Percentiles rank a stretch among this genome's conserved stretches.
These are phyloP conservation scores for Axis porcinus DNA, from an alignment of 2,113 vertebrate genomes.

Conservation along the genomic window DNA sequence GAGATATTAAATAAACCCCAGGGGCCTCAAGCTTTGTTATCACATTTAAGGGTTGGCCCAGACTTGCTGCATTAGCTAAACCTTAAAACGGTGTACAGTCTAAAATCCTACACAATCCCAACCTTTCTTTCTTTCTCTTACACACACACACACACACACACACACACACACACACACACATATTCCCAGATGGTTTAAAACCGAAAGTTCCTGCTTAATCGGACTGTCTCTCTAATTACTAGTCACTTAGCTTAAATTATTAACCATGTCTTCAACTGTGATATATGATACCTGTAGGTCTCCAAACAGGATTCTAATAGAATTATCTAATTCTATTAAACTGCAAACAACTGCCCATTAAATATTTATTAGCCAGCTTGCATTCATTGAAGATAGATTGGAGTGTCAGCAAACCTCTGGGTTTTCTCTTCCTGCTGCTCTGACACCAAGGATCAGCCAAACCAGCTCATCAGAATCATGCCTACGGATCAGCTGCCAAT, in stretches of 20 bases:
- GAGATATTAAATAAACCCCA: conserved; percentile 82
- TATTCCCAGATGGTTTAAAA: conserved; percentile 62
- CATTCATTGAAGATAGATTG: conserved; percentile 79
- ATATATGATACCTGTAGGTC: conserved; percentile 79
- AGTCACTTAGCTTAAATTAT: conserved; percentile 85
- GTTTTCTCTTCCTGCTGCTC: conserved; percentile 61
- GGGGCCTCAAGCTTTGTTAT: conserved; percentile 76
- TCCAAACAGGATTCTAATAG: conserved; percentile 83
- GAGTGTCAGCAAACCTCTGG: conserved; percentile 76
- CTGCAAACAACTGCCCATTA: conserved; percentile 82
- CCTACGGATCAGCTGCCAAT: conserved; percentile 80
- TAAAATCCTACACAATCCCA: conserved; percentile 33
- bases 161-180: conserved; percentile 50
- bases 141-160: neutral
- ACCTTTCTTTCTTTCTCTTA: neutral
- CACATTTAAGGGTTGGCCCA: conserved; percentile 75
- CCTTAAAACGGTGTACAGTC: conserved; percentile 37
- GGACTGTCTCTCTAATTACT: conserved; percentile 79
- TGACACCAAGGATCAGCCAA: conserved; percentile 34
- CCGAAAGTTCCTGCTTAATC: conserved; percentile 71
- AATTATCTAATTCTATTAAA: conserved; percentile 88
- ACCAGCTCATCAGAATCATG: conserved; percentile 71
- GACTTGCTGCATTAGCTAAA: conserved; percentile 73
- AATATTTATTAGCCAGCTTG: conserved; percentile 84
- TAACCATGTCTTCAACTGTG: conserved; percentile 77